Percentiles rank a stretch among this genome's conserved stretches.
These are phyloP conservation scores for Petrolisthes manimaculis DNA, from an alignment of 2,888 invertebrate species.

Conservation along the genomic window DNA sequence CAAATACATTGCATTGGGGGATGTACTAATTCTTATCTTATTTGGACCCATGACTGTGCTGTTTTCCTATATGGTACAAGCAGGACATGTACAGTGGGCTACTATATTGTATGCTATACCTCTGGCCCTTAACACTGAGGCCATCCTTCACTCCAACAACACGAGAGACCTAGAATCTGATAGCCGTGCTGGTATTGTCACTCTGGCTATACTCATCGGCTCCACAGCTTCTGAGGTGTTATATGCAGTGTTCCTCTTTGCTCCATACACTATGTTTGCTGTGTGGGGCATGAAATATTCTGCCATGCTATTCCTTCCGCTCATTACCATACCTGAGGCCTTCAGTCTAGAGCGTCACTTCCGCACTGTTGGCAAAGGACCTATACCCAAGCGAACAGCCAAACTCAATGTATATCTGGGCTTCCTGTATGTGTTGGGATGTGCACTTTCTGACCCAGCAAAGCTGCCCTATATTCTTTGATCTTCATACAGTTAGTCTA, in stretches of 20 bases:
- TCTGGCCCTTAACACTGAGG: slow-evolving; percentile 92
- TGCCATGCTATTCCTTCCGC: slow-evolving; percentile 88
- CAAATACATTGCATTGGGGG: slow-evolving; percentile 95
- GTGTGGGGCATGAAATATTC: slow-evolving; percentile 88
- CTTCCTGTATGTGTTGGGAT: slow-evolving; percentile 85
- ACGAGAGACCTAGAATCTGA: slow-evolving; percentile 92
- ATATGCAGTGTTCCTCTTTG: slow-evolving; percentile 89
- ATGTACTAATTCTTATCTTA: slow-evolving; percentile 89
- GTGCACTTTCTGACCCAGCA: slow-evolving; percentile 65
- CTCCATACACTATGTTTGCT: slow-evolving; percentile 90
- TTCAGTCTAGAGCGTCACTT: slow-evolving; percentile 92
- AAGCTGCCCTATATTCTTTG: slow-evolving; percentile 61
- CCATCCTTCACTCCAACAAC: slow-evolving; percentile 95
- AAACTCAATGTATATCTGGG: slow-evolving; percentile 92
- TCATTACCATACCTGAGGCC: slow-evolving; percentile 87
- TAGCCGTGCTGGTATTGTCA: slow-evolving; percentile 90
- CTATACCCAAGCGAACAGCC: slow-evolving; percentile 89
- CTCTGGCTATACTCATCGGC: slow-evolving; percentile 93
- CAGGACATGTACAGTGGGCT: slow-evolving; percentile 89
- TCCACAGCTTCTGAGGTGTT: slow-evolving; percentile 90
- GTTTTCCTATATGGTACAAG: slow-evolving; percentile 93
- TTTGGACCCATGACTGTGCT: slow-evolving; percentile 95
- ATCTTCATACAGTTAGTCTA: slow-evolving; percentile 7
- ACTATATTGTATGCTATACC: slow-evolving; percentile 95
- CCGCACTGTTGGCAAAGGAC: slow-evolving; percentile 82